Percentiles rank a stretch among this genome's conserved stretches.
Evolutionary conservation across 1,140 invertebrate genomes (phyloP).

Genomic region (Phthorimaea operculella): DNA sequence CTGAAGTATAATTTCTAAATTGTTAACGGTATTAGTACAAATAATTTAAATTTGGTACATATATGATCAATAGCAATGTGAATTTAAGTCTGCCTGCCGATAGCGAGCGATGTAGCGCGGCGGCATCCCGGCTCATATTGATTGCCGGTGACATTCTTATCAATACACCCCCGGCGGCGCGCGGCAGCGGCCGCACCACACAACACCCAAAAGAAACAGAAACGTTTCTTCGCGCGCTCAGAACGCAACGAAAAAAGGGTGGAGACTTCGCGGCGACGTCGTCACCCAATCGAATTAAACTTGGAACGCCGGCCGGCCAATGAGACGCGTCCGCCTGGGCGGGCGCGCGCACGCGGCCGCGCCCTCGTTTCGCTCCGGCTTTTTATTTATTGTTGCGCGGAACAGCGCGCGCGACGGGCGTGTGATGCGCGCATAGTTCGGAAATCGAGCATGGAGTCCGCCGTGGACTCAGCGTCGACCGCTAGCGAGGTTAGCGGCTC

Average conservation of each 20-base stretch:
- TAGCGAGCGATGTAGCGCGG: slow-evolving; percentile 14
- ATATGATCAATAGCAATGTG: no score
- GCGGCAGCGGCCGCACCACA: slow-evolving; percentile 52
- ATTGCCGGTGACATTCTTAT: slow-evolving; percentile 73
- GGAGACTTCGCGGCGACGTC: slow-evolving; percentile 44
- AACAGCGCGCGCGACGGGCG: slow-evolving; percentile 56
- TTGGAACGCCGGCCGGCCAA: slow-evolving; percentile 32
- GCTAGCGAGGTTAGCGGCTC: slow-evolving; percentile 74
- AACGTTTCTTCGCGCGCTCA: slow-evolving; percentile 61
- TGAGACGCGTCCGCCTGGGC: slow-evolving; percentile 35
- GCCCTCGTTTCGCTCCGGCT: slow-evolving; percentile 51
- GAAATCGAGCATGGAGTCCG: slow-evolving; percentile 67
- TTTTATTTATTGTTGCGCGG: slow-evolving; percentile 66
- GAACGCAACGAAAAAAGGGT: slow-evolving; percentile 62
- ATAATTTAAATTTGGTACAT: no score
- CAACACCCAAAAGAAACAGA: slow-evolving; percentile 62
- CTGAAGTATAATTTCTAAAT: no score
- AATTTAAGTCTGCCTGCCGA: no score
- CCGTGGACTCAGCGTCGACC: slow-evolving; percentile 75
- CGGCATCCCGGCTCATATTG: slow-evolving; percentile 57
- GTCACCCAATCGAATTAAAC: slow-evolving; percentile 34
- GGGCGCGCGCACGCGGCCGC: slow-evolving; percentile 57
- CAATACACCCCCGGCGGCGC: slow-evolving; percentile 65
- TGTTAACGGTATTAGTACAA: no score
- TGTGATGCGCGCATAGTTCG: slow-evolving; percentile 55